Base-by-base conservation (phyloP, 2,797 vertebrate species). In the Melanotaenia parkinsoni region DNA sequence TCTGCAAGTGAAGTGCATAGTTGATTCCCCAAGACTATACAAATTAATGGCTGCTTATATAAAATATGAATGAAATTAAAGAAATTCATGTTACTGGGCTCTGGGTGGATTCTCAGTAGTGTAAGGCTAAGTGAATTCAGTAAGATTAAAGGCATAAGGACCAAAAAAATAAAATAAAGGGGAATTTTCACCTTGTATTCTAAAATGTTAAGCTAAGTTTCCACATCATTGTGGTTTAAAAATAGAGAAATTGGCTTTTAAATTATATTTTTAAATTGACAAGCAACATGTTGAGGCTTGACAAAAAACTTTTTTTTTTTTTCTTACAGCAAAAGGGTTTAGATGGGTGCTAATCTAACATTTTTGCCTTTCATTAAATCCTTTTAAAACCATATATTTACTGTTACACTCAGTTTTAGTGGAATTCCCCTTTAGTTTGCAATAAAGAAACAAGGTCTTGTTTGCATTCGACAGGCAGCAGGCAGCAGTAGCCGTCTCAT, bases 401-500 rank as follows among this genome's bases (percentile, higher is more conserved):
- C 14, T 38, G 67, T 59, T 58, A 24, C 4, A 51, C 43, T 45
- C 9, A 9, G 2, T 74, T 81, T 72, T 32, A 14, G 3, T 65
- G 71, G 54, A 80, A 83, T 86, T 86, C 74, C 85, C 81, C 83
- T 86, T 85, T 85, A 63, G 78, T 79, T 84, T 77, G 0, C 37
- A 53, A 58, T 6, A 61, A 2, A 26, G 37, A 61, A 24, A 68
- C 32, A 70, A 58, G 32, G 33, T 57, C 14, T 63, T 1, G 4
- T 62, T 85, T 53, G 69, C 80, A 84, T 76, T 79, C 22, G 47
- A 70, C 84, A 86, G 78, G 88, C 89, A 90, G 79, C 91, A 89
- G 72, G 89, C 88, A 87, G 68, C 63, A 76, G 58, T 3, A 37
- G n/a, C 53, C 2, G 12, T 73, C 68, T 67, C 30, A 81, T 24